Conservation (phyloP, 2,888 invertebrate species). For the Lypha dubia region DNA sequence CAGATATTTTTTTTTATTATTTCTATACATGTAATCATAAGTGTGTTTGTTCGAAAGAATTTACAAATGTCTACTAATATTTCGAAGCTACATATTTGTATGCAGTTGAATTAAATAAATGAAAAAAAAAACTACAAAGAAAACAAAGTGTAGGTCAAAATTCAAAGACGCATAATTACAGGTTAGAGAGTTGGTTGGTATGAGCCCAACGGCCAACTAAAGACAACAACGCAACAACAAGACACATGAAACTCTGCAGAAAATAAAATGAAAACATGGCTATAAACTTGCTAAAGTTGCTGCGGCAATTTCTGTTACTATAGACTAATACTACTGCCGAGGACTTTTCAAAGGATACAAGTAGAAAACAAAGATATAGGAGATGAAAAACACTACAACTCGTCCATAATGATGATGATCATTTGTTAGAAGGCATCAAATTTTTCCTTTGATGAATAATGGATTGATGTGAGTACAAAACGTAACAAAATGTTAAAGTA, state of each 20-base stretch:
- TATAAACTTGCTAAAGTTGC: conserved; percentile 38
- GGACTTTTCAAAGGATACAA: conserved; percentile 57
- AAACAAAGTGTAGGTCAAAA: conserved; percentile 76
- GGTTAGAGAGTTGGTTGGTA: conserved; percentile 74
- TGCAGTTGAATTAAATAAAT: conserved; percentile 68
- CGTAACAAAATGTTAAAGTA: conserved; percentile 26
- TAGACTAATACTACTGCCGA: conserved; percentile 43
- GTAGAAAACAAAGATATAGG: conserved; percentile 36
- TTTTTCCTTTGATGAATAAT: conserved; percentile 55
- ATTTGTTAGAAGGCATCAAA: conserved; percentile 59
- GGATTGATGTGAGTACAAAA: conserved; percentile 30
- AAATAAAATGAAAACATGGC: conserved; percentile 19
- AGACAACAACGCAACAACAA: conserved; percentile 42
- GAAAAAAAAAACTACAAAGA: conserved; percentile 72
- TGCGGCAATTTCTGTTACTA: conserved; percentile 53
- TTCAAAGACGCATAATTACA: conserved; percentile 80
- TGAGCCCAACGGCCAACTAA: conserved; percentile 61
- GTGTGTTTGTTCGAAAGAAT: not conserved
- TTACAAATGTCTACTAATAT: conserved; percentile 71
- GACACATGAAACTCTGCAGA: conserved; percentile 33
- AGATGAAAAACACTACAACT: conserved; percentile 48
- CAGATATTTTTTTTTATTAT: not conserved
- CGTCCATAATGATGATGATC: conserved; percentile 62
- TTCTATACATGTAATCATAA: not conserved
- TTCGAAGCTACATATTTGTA: conserved; percentile 53